Percentiles rank a stretch among this genome's conserved stretches.
phyloP scores from a whole-genome alignment of 2,113 vertebrate species.

The Forbesichthys agassizii region DNA sequence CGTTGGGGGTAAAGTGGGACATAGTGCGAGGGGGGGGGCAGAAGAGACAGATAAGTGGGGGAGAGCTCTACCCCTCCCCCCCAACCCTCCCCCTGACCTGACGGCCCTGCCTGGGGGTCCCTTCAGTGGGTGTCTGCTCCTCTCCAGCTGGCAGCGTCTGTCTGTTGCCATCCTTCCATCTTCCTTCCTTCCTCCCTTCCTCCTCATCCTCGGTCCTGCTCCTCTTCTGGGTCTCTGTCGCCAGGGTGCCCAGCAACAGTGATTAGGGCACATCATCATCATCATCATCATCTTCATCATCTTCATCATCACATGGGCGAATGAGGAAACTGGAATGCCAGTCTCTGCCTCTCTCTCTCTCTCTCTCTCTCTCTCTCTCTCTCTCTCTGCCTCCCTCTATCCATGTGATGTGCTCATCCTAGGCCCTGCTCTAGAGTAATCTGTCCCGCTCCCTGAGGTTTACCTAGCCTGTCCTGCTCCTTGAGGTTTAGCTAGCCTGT shows the following conservation, averaged over 20 bases:
- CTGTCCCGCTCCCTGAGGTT: no score
- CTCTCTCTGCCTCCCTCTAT: slow-evolving; percentile 12
- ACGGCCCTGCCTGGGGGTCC: slow-evolving; percentile 51
- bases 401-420: no score
- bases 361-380: slow-evolving; percentile 2
- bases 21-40: no score
- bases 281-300: slow-evolving; percentile 7
- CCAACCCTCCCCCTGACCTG: slow-evolving; percentile 24
- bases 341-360: slow-evolving; percentile 5
- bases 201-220: slow-evolving; percentile 51
- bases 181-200: slow-evolving; percentile 36
- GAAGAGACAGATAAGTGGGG: slow-evolving; percentile 63
- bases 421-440: no score
- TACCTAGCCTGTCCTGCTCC: no score
- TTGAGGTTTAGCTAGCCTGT: no score
- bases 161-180: slow-evolving; percentile 52
- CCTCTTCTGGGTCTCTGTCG: slow-evolving; percentile 68
- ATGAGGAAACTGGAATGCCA: slow-evolving; percentile 27
- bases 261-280: slow-evolving; percentile 51
- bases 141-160: slow-evolving; percentile 70
- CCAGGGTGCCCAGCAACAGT: slow-evolving; percentile 73
- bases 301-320: slow-evolving; percentile 10
- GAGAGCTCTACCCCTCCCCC: slow-evolving; percentile 43
- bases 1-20: no score
- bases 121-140: slow-evolving; percentile 68